phyloP scores from a whole-genome alignment of 2,888 invertebrate species.

The Erebia aethiops region DNA sequence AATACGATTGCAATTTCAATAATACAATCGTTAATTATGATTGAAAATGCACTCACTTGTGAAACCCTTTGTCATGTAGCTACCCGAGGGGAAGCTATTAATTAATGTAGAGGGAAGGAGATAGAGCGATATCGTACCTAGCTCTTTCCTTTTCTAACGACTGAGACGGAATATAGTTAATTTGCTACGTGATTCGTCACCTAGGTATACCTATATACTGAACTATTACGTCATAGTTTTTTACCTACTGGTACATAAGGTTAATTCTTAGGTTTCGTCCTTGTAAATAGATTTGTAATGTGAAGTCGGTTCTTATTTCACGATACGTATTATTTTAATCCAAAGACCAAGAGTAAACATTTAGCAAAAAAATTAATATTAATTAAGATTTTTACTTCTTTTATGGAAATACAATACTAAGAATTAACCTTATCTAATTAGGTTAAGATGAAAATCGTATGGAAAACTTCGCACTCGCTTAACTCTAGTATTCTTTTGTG shows the following conservation, averaged over 20 bases:
- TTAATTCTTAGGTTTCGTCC: background rate
- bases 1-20: slow-evolving; percentile 2
- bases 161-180: slow-evolving; percentile 17
- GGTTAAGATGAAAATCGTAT: background rate
- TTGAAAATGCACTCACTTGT: slow-evolving; percentile 11
- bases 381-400: too few species aligned
- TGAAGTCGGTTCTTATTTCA: background rate
- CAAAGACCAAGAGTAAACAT: background rate
- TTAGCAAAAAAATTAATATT: background rate
- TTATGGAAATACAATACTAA: background rate
- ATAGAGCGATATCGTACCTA: slow-evolving; percentile 8
- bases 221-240: slow-evolving; percentile 2
- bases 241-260: background rate
- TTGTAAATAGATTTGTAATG: background rate
- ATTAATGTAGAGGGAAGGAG: slow-evolving; percentile 14
- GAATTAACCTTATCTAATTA: slow-evolving; percentile 7
- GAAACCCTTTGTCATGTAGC: slow-evolving; percentile 14
- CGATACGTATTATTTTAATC: background rate
- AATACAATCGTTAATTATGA: background rate
- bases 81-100: slow-evolving; percentile 7
- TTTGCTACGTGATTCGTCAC: slow-evolving; percentile 14
- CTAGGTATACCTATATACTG: background rate
- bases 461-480: slow-evolving; percentile 5
- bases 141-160: slow-evolving; percentile 18
- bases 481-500: slow-evolving; percentile 12